Evolutionary conservation across 2,797 vertebrate genomes (phyloP).

Genomic region (Gallirallus australis): DNA sequence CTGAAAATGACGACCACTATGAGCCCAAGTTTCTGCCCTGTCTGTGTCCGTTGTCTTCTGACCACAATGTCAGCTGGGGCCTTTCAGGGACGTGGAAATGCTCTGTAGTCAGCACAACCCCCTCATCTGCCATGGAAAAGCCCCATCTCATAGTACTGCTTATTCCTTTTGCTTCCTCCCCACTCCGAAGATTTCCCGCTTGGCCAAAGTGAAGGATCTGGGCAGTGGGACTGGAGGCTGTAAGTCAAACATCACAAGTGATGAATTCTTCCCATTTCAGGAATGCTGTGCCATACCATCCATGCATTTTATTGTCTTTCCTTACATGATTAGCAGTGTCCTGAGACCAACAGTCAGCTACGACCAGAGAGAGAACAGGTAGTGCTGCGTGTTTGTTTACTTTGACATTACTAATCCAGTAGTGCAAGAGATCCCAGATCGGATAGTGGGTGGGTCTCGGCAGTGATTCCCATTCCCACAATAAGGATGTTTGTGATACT

Average conservation of each 20-base stretch:
- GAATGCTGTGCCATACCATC: neutral
- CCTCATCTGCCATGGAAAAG: slow-evolving; percentile 3
- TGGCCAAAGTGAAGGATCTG: neutral
- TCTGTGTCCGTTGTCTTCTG: neutral
- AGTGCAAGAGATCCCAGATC: neutral
- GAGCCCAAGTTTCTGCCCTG: neutral
- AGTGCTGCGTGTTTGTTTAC: neutral
- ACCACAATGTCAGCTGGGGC: neutral
- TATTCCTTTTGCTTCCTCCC: fast-evolving
- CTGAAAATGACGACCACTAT: neutral
- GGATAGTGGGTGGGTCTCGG: neutral
- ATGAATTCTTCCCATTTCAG: neutral
- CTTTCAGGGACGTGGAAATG: neutral
- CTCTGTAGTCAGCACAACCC: neutral
- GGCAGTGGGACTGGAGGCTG: neutral
- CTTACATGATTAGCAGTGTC: neutral
- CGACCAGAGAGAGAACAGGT: neutral
- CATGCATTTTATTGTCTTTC: neutral
- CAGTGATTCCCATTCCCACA: neutral
- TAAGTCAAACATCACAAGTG: neutral
- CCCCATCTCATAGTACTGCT: neutral
- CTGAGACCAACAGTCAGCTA: neutral
- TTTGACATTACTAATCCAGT: fast-evolving
- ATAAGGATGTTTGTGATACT: neutral
- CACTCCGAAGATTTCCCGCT: neutral